phyloP scores from a whole-genome alignment of 2,797 vertebrate genomes.

The Helostoma temminkii region DNA sequence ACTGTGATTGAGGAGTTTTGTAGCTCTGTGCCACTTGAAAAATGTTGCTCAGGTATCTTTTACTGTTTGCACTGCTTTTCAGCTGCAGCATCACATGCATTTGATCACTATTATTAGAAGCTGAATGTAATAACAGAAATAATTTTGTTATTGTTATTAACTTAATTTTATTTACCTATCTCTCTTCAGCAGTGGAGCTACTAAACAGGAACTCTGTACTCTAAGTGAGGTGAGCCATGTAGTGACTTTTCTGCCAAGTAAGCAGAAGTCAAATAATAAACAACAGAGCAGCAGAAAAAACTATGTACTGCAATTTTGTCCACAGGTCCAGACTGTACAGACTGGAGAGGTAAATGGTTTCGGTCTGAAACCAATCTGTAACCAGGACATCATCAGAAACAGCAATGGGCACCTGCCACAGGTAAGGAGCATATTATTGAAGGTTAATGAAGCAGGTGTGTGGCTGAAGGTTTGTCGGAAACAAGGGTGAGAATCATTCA shows the following conservation, averaged over 20 bases:
- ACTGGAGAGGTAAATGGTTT: constrained; percentile 69
- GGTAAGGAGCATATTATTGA: constrained; percentile 58
- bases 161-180: constrained; percentile 4
- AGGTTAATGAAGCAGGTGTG: background rate
- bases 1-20: no score
- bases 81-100: background rate
- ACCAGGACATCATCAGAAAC: constrained; percentile 57
- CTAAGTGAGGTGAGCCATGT: constrained; percentile 73
- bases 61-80: background rate
- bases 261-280: background rate
- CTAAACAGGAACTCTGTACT: constrained; percentile 67
- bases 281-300: background rate
- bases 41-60: no score
- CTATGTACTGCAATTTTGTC: background rate
- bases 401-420: constrained; percentile 82
- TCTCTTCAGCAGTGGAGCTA: constrained; percentile 29
- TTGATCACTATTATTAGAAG: background rate
- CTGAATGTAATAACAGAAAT: no score
- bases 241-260: background rate
- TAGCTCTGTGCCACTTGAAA: no score
- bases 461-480: background rate
- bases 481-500: background rate
- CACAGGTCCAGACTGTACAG: constrained; percentile 47
- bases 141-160: background rate
- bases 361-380: constrained; percentile 48